These are phyloP conservation scores for Tragelaphus eurycerus DNA, from an alignment of 2,797 vertebrate genomes.

Conservation along the genomic window DNA sequence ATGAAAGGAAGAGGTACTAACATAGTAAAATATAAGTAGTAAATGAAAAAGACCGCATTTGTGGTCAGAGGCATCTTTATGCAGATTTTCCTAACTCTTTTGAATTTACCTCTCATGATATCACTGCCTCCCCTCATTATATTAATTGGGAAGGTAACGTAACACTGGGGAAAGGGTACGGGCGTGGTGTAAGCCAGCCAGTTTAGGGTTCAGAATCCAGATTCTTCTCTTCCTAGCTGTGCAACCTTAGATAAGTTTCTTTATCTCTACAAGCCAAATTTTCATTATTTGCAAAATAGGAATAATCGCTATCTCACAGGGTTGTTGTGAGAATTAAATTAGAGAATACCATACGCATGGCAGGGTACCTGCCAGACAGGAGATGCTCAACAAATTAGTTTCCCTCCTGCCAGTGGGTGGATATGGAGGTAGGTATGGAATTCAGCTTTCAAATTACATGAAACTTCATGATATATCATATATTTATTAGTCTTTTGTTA, in stretches of 20 bases:
- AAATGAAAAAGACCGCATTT: not conserved
- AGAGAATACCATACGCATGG: not conserved
- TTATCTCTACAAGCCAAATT: not conserved
- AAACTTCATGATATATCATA: not conserved
- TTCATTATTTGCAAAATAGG: not conserved
- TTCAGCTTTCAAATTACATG: not conserved
- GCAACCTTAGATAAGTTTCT: not conserved
- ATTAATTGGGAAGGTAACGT: not conserved
- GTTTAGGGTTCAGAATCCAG: not conserved
- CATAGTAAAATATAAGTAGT: not conserved
- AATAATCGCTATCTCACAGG: not conserved
- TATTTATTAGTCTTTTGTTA: not conserved
- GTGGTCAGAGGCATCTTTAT: not conserved
- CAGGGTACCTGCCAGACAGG: not conserved
- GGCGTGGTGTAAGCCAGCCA: not conserved
- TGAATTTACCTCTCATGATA: not conserved
- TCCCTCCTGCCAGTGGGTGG: not conserved
- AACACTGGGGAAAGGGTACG: not conserved
- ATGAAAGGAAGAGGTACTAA: not conserved
- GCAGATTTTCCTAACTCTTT: not conserved
- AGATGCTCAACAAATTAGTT: not conserved
- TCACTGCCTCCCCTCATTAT: not conserved
- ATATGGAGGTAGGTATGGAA: not conserved
- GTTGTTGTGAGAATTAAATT: not conserved
- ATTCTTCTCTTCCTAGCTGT: not conserved